Evolutionary conservation across 2,888 invertebrate species (phyloP), one percentile per base, ranked within the genome.

Genomic region (Cacoxenus indagator): DNA sequence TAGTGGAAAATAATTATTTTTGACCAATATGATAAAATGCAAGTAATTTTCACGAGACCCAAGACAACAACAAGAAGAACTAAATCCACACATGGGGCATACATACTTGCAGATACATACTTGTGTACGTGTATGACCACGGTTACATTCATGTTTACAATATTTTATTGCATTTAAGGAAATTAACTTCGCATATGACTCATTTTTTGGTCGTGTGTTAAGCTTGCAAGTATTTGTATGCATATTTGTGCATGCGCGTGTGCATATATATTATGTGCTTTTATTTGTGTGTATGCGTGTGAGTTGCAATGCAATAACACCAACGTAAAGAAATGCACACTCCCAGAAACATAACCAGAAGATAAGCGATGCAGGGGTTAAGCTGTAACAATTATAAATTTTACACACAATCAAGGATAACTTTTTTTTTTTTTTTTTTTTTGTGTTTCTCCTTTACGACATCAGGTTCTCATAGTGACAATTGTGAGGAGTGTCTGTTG

Each of bases 121-220:
- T 14, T 64, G 31, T 27, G 43, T 64, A 19, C 31, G 14, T 62
- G 11, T 37, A 37, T 57, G 45, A 61, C 31, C 65, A 55, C 19
- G 66, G 45, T 22, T 24, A 27, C 8, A 57, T 57, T 2, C 48
- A 19, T 62, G 55, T 51, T 37, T 65, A 43, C 62, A 59, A 19
- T 48, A 48, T 19, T 19, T 48, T 19, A 48, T 48, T 48, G 48
- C 19, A 48, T 48, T 48, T 48, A n/a, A 48, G 19, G 19, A 19
- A n/a, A 19, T 48, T 19, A 19, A 48, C 48, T 48, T 48, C 48
- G 61, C 61, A 61, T 61, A 61, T 61, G 61, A 61, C 37, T 61
- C 61, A 61, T 22, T 61, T 37, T 37, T 22, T 8, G 3, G 31
- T 31, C 9, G 31, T 31, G 31, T 31, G 31, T 31, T n/a, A 31